Conservation (phyloP, 1,140 invertebrate species). For the Tachypleus tridentatus region DNA sequence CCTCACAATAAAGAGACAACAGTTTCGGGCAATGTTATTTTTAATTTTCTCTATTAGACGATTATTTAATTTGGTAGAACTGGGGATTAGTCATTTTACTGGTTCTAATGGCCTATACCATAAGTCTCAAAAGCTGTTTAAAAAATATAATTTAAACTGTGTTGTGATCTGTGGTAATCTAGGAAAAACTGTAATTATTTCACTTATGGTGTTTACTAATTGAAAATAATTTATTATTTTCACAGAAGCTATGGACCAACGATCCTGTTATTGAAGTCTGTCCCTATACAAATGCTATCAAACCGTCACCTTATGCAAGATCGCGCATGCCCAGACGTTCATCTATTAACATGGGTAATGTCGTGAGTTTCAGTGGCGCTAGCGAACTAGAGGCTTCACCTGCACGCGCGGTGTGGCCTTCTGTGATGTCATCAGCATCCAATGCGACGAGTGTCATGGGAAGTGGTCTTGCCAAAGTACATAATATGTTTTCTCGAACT, state of each 20-base stretch:
- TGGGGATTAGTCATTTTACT: too few species aligned
- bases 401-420: conserved; percentile 3
- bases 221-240: conserved; percentile 4
- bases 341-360: neutral
- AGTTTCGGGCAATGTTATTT: too few species aligned
- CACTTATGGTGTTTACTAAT: neutral
- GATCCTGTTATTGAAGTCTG: conserved; percentile 38
- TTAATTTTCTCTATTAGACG: too few species aligned
- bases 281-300: conserved; percentile 21
- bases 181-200: neutral
- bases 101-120: too few species aligned
- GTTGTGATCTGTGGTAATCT: too few species aligned
- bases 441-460: conserved; percentile 16
- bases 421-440: conserved; percentile 10
- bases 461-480: conserved; percentile 18
- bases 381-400: neutral
- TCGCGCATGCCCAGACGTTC: conserved; percentile 18
- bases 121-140: too few species aligned
- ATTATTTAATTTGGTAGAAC: too few species aligned
- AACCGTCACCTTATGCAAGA: conserved; percentile 19
- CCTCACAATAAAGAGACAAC: too few species aligned
- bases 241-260: conserved; percentile 41
- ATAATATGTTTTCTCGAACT: conserved; percentile 17
- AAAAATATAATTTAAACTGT: too few species aligned
- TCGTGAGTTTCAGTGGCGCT: too few species aligned